Evolutionary conservation across 2,797 vertebrate species (phyloP).

Genomic region (Sibirionetta formosa): DNA sequence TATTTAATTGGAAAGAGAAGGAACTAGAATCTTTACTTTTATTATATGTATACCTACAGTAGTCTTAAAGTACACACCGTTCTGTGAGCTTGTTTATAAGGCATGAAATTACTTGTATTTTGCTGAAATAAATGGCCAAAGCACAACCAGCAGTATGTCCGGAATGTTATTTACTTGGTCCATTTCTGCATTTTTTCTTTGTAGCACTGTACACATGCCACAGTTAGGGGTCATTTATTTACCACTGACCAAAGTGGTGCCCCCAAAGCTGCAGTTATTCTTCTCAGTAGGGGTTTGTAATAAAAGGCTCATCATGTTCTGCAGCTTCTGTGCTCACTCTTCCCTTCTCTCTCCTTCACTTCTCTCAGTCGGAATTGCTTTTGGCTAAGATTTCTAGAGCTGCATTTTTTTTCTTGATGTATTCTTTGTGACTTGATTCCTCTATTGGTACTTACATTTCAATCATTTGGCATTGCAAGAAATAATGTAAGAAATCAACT

Average conservation of each 20-base stretch:
- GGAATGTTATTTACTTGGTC: slow-evolving; percentile 84
- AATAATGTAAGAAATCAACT: background rate
- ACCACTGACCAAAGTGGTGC: slow-evolving; percentile 34
- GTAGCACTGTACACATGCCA: slow-evolving; percentile 51
- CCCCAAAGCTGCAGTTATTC: slow-evolving; percentile 30
- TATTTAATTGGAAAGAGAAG: background rate
- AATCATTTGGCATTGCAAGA: too few relatives aligned
- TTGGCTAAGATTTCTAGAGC: slow-evolving; percentile 7
- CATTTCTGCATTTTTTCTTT: slow-evolving; percentile 77
- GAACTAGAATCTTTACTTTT: background rate
- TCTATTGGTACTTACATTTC: background rate
- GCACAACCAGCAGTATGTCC: slow-evolving; percentile 77
- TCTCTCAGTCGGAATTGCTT: slow-evolving; percentile 29
- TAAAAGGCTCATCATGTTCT: slow-evolving; percentile 1
- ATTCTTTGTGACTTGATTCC: slow-evolving; percentile 1
- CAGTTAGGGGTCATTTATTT: slow-evolving; percentile 60
- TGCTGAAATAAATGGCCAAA: slow-evolving; percentile 63
- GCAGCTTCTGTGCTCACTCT: background rate
- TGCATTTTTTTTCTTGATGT: slow-evolving; percentile 24
- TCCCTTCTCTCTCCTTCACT: background rate
- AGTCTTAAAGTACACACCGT: slow-evolving; percentile 5
- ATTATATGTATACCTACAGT: background rate
- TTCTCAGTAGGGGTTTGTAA: slow-evolving; percentile 1
- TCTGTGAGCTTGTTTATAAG: slow-evolving; percentile 54
- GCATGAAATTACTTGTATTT: slow-evolving; percentile 74